Percentiles rank a stretch among this genome's conserved stretches.
These are phyloP conservation scores for Rhopalosiphum nymphaeae DNA, from an alignment of 2,888 invertebrate species.

Conservation along the genomic window DNA sequence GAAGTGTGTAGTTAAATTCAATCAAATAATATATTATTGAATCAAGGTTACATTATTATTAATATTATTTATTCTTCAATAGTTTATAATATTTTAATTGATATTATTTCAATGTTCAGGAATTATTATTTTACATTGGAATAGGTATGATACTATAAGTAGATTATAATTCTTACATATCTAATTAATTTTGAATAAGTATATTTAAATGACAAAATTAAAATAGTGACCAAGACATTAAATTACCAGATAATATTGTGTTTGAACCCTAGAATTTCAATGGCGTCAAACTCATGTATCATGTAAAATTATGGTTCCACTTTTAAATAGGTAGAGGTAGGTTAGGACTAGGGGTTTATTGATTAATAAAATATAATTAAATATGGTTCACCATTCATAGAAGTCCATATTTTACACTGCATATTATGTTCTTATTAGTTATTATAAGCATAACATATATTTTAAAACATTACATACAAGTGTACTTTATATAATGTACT, in stretches of 20 bases:
- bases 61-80: not conserved
- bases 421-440: no score
- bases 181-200: not conserved
- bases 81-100: not conserved
- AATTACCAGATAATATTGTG: not conserved
- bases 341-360: no score
- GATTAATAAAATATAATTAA: no score
- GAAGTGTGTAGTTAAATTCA: not conserved
- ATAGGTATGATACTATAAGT: not conserved
- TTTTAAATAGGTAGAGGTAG: no score
- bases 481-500: no score
- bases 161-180: not conserved
- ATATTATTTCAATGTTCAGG: not conserved
- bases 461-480: no score
- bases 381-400: no score
- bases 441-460: no score
- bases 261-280: not conserved
- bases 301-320: no score
- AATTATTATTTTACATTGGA: not conserved
- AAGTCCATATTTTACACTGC: no score
- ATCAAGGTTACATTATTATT: not conserved
- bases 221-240: not conserved
- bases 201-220: not conserved
- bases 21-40: not conserved
- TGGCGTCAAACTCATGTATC: no score